These are phyloP conservation scores for Cantharis rufa DNA, from an alignment of 2,888 invertebrate species.

Conservation along the genomic window DNA sequence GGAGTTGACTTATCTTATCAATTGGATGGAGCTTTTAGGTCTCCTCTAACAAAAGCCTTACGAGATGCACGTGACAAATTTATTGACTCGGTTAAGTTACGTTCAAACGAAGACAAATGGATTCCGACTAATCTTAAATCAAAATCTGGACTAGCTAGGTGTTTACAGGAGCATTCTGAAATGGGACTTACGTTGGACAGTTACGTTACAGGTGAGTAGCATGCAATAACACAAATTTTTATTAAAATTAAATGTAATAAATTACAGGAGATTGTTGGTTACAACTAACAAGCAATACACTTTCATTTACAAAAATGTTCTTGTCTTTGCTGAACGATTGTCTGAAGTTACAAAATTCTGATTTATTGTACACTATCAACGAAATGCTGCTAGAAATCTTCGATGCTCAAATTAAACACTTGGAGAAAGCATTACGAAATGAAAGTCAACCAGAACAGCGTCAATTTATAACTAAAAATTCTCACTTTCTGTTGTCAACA, in stretches of 20 bases:
- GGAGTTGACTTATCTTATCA: constrained; percentile 93
- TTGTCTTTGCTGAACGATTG: constrained; percentile 77
- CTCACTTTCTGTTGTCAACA: constrained; percentile 70
- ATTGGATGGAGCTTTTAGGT: constrained; percentile 81
- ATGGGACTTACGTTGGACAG: constrained; percentile 70
- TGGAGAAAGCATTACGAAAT: constrained; percentile 61
- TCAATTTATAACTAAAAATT: constrained; percentile 67
- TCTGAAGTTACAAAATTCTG: constrained; percentile 73
- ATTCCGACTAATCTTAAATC: constrained; percentile 79
- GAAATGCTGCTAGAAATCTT: constrained; percentile 75
- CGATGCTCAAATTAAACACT: constrained; percentile 71
- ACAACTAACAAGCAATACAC: constrained; percentile 77
- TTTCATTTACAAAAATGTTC: constrained; percentile 78
- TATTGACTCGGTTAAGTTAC: constrained; percentile 78
- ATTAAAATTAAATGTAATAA: neutral
- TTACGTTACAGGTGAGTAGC: constrained; percentile 61
- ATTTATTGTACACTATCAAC: constrained; percentile 74
- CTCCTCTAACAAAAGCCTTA: constrained; percentile 75
- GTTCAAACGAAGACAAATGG: constrained; percentile 83
- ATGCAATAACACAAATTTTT: neutral
- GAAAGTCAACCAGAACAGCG: constrained; percentile 57
- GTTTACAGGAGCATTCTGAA: constrained; percentile 70
- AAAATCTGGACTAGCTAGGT: constrained; percentile 69
- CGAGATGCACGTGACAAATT: constrained; percentile 80
- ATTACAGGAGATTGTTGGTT: constrained; percentile 68